Conservation (phyloP, 2,888 invertebrate species). For the Podabrus alpinus region DNA sequence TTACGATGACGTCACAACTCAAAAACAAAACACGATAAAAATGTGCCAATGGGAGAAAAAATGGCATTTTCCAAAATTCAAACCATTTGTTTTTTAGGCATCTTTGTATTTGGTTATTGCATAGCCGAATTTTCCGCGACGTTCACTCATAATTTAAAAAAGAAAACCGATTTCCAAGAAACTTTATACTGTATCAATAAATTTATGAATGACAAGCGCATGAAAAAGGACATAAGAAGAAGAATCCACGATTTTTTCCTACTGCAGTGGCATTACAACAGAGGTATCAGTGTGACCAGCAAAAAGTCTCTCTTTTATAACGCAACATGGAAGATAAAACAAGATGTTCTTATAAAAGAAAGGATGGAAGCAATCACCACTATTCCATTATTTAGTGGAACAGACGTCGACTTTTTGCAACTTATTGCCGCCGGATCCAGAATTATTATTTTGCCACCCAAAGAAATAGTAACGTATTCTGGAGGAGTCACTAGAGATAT, state of each 20-base stretch:
- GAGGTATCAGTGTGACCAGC: slow-evolving; percentile 45
- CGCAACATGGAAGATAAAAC: slow-evolving; percentile 55
- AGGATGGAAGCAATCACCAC: slow-evolving; percentile 58
- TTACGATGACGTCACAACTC: too few relatives aligned
- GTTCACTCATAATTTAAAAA: slow-evolving; percentile 58
- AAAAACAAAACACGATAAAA: too few relatives aligned
- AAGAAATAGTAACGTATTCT: slow-evolving; percentile 60
- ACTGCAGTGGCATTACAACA: slow-evolving; percentile 61
- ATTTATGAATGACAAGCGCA: slow-evolving; percentile 59
- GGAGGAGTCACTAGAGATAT: slow-evolving; percentile 60
- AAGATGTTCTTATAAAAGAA: slow-evolving; percentile 59
- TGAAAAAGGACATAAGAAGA: slow-evolving; percentile 56
- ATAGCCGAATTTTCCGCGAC: slow-evolving; percentile 60
- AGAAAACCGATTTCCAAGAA: slow-evolving; percentile 59
- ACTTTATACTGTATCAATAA: slow-evolving; percentile 58
- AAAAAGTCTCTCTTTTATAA: slow-evolving; percentile 22
- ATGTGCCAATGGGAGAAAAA: too few relatives aligned
- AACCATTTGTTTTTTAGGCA: slow-evolving; percentile 56
- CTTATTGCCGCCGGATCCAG: slow-evolving; percentile 50
- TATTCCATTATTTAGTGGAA: slow-evolving; percentile 58
- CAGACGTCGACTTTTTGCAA: slow-evolving; percentile 44
- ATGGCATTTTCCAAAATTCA: not conserved
- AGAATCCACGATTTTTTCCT: slow-evolving; percentile 60
- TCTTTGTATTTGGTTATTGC: slow-evolving; percentile 58
- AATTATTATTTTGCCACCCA: slow-evolving; percentile 59